A percentile compares a stretch with the other conserved stretches of the same genome.
Evolutionary conservation across 2,113 vertebrate genomes (phyloP).

Genomic region (Ursus arctos): DNA sequence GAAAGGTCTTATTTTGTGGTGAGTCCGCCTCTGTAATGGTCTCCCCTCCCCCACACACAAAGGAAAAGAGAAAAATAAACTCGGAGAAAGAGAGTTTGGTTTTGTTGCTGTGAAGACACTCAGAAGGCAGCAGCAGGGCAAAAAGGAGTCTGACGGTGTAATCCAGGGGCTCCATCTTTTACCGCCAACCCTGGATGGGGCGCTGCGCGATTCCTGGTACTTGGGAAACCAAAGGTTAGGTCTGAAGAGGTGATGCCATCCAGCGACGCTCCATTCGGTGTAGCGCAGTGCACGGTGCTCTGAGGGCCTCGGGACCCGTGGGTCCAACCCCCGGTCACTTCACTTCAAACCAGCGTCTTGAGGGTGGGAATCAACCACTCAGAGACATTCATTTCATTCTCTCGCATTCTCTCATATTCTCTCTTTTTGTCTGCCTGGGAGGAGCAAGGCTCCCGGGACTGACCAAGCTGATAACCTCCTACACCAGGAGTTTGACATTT

Average conservation of each 20-base stretch:
- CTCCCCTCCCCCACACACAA: background rate
- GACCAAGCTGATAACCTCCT: constrained; percentile 58
- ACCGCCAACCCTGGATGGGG: constrained; percentile 45
- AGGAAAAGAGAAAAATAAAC: constrained; percentile 21
- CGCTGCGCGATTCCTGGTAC: constrained; percentile 10
- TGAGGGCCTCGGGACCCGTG: background rate
- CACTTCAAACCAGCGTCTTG: background rate
- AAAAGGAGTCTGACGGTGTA: constrained; percentile 16
- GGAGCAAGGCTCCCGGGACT: background rate
- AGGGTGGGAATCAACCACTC: background rate
- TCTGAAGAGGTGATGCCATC: background rate
- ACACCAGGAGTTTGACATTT: constrained; percentile 49
- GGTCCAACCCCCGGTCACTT: background rate
- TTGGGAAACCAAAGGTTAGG: constrained; percentile 47
- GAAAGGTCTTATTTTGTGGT: background rate
- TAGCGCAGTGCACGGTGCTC: background rate
- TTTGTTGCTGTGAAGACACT: constrained; percentile 55
- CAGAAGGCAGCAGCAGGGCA: constrained; percentile 45
- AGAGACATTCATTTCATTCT: background rate
- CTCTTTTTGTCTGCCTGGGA: background rate
- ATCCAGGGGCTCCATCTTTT: constrained; percentile 51
- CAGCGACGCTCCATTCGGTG: background rate
- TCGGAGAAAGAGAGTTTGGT: background rate
- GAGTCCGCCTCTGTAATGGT: background rate
- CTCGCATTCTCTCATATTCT: background rate